These are phyloP conservation scores for Hartigia nigra DNA, from an alignment of 2,888 invertebrate species.

Conservation along the genomic window DNA sequence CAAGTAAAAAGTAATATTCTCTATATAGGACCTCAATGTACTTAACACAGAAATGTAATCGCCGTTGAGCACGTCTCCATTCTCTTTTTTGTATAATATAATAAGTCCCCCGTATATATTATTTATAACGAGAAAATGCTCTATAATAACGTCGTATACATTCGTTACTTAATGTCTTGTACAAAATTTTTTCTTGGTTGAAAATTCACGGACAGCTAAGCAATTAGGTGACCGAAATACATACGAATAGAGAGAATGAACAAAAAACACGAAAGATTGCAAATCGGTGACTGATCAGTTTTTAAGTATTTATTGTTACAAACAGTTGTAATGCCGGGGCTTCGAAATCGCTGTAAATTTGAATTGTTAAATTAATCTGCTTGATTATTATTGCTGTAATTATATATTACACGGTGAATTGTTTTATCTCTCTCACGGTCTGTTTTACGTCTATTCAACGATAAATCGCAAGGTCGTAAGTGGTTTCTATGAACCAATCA, in stretches of 20 bases:
- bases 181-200: slow-evolving; percentile 36
- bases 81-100: slow-evolving; percentile 43
- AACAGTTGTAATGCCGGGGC: neutral
- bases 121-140: slow-evolving; percentile 40
- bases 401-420: neutral
- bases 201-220: slow-evolving; percentile 19
- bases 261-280: slow-evolving; percentile 19
- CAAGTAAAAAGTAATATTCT: no score
- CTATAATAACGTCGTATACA: slow-evolving; percentile 28
- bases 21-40: slow-evolving; percentile 29
- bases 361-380: no score
- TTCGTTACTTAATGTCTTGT: slow-evolving; percentile 47
- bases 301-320: slow-evolving; percentile 20
- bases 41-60: slow-evolving; percentile 34
- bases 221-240: slow-evolving; percentile 4
- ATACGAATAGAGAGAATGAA: slow-evolving; percentile 12
- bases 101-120: slow-evolving; percentile 27
- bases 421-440: neutral
- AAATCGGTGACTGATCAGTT: slow-evolving; percentile 23
- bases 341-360: no score
- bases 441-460: no score
- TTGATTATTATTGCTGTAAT: neutral
- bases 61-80: slow-evolving; percentile 21
- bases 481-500: no score
- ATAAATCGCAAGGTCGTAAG: no score